Conservation (phyloP, 2,113 vertebrate species). For the Thunnus thynnus region DNA sequence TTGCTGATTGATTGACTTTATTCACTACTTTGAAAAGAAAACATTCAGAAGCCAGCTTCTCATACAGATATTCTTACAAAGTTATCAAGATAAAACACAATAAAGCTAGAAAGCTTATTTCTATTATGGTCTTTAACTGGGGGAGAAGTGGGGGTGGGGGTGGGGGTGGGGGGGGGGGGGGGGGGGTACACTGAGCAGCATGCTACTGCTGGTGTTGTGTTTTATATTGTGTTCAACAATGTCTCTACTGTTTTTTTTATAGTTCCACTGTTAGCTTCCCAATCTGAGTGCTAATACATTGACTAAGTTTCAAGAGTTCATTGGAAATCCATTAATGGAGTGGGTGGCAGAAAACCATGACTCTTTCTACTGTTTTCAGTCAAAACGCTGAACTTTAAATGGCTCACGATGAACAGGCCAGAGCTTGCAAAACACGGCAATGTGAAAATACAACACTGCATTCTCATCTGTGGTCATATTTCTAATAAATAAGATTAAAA, state of each 20-base stretch:
- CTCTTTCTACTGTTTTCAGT: neutral
- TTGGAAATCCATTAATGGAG: constrained; percentile 1
- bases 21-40: no score
- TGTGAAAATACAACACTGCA: neutral
- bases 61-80: no score
- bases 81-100: no score
- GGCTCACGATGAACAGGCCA: neutral
- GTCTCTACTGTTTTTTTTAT: neutral
- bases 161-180: no score
- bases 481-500: neutral
- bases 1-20: no score
- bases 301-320: neutral
- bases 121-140: no score
- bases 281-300: neutral
- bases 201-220: neutral
- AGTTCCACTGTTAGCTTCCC: neutral
- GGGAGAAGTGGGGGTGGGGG: no score
- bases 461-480: neutral
- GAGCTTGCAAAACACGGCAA: neutral
- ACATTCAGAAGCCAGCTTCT: no score
- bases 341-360: neutral
- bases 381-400: constrained; percentile 5
- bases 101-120: no score
- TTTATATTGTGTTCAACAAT: neutral
- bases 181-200: no score